Conservation (phyloP, 2,797 vertebrate genomes). For the Aphelocoma californica region DNA sequence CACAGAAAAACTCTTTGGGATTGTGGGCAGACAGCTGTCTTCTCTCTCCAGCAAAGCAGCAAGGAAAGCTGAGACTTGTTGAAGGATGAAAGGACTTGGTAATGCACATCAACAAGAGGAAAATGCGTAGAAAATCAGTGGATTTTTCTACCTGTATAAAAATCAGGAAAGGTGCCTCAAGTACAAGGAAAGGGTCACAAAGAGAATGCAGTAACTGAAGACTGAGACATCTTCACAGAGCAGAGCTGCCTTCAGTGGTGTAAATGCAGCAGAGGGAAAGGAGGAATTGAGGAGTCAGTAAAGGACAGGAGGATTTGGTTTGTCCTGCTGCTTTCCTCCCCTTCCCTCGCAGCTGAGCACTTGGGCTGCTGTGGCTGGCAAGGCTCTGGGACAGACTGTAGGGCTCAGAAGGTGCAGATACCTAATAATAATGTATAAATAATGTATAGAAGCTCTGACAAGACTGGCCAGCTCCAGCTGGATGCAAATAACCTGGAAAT, state of each 20-base stretch:
- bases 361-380: neutral
- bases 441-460: neutral
- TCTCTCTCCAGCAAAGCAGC: neutral
- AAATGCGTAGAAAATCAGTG: neutral
- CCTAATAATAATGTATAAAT: too few relatives aligned
- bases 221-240: neutral
- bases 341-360: neutral
- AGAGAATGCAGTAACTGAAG: neutral
- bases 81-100: neutral
- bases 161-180: neutral
- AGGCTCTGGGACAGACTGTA: neutral
- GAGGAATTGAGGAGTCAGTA: neutral
- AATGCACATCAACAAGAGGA: neutral
- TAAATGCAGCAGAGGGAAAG: neutral
- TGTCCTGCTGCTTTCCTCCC: neutral
- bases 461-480: neutral
- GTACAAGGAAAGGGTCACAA: neutral
- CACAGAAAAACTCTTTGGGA: neutral
- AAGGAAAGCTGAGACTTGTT: neutral
- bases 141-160: neutral
- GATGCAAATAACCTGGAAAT: neutral
- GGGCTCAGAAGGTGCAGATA: neutral
- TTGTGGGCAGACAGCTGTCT: neutral
- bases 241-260: neutral
- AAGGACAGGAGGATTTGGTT: neutral